Conservation (phyloP, 1,140 invertebrate genomes). For the Lordiphosa collinella region DNA sequence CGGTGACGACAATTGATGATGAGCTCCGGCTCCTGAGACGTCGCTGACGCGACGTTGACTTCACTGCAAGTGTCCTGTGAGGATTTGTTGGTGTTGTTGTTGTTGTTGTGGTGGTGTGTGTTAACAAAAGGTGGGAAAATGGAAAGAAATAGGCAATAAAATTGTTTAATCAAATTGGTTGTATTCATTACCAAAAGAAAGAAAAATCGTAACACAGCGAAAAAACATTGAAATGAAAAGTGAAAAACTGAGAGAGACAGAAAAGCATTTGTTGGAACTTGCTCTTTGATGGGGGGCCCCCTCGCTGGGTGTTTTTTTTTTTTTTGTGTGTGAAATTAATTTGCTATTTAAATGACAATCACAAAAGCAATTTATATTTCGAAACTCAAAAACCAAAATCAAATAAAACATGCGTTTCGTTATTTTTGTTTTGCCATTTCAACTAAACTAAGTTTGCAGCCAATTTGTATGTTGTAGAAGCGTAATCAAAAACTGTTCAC, state of each 20-base stretch:
- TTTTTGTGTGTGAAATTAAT: slow-evolving; percentile 34
- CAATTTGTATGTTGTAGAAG: slow-evolving; percentile 31
- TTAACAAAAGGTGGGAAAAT: slow-evolving; percentile 66
- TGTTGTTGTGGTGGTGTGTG: slow-evolving; percentile 32
- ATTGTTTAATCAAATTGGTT: slow-evolving; percentile 38
- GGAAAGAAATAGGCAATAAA: slow-evolving; percentile 68
- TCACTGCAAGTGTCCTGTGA: slow-evolving; percentile 65
- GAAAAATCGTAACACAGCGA: slow-evolving; percentile 42
- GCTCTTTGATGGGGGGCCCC: slow-evolving; percentile 12
- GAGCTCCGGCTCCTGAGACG: slow-evolving; percentile 66
- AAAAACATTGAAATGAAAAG: slow-evolving; percentile 40
- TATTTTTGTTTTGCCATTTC: slow-evolving; percentile 47
- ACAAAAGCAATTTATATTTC: slow-evolving; percentile 50
- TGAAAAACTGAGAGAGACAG: slow-evolving; percentile 23
- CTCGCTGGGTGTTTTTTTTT: slow-evolving; percentile 22
- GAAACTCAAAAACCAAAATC: slow-evolving; percentile 28
- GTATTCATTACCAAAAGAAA: slow-evolving; percentile 13
- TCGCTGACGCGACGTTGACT: slow-evolving; percentile 40
- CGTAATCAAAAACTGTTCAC: slow-evolving; percentile 17
- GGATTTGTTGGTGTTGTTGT: slow-evolving; percentile 16
- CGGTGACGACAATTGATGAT: slow-evolving; percentile 54
- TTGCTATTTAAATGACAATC: slow-evolving; percentile 52
- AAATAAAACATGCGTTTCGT: slow-evolving; percentile 53
- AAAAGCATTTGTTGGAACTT: slow-evolving; percentile 1
- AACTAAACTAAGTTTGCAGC: slow-evolving; percentile 66